phyloP scores from a whole-genome alignment of 2,113 vertebrate genomes.

The Oncorhynchus mykiss region DNA sequence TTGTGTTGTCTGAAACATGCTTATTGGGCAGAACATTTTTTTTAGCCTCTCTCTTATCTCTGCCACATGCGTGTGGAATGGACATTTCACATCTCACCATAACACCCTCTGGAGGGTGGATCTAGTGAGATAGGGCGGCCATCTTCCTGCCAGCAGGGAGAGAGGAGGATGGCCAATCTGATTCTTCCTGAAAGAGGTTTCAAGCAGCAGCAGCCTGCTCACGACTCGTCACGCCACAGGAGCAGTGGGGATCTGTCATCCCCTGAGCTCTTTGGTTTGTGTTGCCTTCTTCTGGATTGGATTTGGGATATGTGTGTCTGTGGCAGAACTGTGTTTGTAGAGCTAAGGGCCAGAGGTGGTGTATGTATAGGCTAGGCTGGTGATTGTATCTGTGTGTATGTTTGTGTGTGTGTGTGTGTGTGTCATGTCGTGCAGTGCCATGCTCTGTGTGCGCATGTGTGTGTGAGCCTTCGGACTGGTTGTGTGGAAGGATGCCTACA shows the following conservation, averaged over 20 bases:
- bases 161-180: not conserved
- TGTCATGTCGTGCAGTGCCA: too few species aligned
- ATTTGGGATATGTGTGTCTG: not conserved
- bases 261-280: not conserved
- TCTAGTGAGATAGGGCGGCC: not conserved
- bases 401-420: too few species aligned
- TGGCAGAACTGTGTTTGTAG: not conserved
- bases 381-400: conserved; percentile 4
- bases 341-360: not conserved
- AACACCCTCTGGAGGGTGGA: not conserved
- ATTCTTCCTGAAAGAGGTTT: not conserved
- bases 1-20: not conserved
- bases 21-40: not conserved
- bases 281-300: not conserved
- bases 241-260: not conserved
- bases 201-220: not conserved
- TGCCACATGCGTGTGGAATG: not conserved
- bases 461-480: not conserved
- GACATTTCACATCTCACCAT: not conserved
- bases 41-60: not conserved
- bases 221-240: too few species aligned
- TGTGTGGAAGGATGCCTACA: too few species aligned
- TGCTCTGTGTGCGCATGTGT: not conserved
- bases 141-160: not conserved
- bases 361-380: not conserved